Conservation (phyloP, 2,797 vertebrate genomes). For the Fistularia tabacaria region DNA sequence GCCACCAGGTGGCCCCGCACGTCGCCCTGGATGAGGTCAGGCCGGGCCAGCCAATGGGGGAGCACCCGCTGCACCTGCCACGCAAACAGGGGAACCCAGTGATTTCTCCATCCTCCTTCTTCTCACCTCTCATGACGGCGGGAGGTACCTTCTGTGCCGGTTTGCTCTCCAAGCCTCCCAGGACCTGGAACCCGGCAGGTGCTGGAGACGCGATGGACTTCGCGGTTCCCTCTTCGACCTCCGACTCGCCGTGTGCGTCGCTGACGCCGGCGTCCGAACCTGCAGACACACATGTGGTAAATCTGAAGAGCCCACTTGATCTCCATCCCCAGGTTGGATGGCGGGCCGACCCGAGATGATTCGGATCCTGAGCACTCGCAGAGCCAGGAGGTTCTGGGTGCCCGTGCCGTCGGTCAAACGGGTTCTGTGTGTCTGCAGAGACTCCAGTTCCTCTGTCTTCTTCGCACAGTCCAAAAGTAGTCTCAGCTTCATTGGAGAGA, state of each 20-base stretch:
- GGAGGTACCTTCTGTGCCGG: constrained; percentile 76
- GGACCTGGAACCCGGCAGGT: constrained; percentile 60
- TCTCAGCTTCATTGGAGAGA: too few species aligned
- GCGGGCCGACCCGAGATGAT: too few species aligned
- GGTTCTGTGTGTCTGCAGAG: too few species aligned
- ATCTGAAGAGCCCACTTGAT: too few species aligned
- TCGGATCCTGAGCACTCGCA: too few species aligned
- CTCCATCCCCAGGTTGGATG: too few species aligned
- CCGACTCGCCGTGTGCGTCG: too few species aligned
- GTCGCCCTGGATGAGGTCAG: constrained; percentile 77
- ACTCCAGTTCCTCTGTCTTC: too few species aligned
- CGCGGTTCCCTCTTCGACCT: constrained; percentile 17
- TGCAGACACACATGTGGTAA: too few species aligned
- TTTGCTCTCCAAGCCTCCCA: constrained; percentile 79
- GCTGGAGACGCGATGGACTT: constrained; percentile 14
- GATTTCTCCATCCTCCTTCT: background rate
- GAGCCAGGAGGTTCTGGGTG: too few species aligned
- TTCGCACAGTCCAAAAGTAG: too few species aligned
- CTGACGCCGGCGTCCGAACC: background rate
- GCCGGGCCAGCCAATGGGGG: constrained; percentile 87
- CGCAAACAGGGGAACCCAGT: background rate
- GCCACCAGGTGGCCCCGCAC: constrained; percentile 81
- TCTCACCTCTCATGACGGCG: background rate
- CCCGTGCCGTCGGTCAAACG: too few species aligned
- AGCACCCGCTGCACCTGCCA: constrained; percentile 83